Conservation (phyloP, 2,797 vertebrate species). For the Lindbergichthys nudifrons region DNA sequence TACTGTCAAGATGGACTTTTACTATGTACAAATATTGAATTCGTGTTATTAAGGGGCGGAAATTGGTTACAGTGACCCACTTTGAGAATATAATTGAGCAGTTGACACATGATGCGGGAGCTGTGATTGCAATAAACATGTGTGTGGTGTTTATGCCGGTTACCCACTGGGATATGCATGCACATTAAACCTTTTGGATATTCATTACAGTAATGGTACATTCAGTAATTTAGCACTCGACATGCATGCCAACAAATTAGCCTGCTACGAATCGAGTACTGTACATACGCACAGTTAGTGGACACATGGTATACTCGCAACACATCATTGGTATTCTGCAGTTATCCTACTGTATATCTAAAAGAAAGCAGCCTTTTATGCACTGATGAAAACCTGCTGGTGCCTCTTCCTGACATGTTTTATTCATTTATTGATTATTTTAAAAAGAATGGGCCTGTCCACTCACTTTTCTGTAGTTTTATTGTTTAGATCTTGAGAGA, state of each 20-base stretch:
- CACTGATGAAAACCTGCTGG: background rate
- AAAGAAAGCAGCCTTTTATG: background rate
- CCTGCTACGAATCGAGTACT: background rate
- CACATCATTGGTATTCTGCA: background rate
- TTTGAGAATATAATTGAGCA: slow-evolving; percentile 34
- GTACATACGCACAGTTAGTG: background rate
- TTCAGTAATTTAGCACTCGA: slow-evolving; percentile 30
- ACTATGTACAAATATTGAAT: slow-evolving; percentile 50
- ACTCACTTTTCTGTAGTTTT: slow-evolving; percentile 10
- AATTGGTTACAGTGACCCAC: slow-evolving; percentile 27
- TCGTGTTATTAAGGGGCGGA: slow-evolving; percentile 21
- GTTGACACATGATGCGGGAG: slow-evolving; percentile 8
- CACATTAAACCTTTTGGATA: slow-evolving; percentile 27
- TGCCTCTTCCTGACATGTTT: slow-evolving; percentile 13
- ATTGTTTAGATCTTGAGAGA: background rate
- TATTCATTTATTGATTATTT: slow-evolving; percentile 35
- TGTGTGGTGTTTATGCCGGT: slow-evolving; percentile 7
- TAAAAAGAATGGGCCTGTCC: background rate
- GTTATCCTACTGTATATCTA: background rate
- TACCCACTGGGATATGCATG: background rate
- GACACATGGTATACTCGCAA: background rate
- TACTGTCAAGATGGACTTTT: slow-evolving; percentile 21
- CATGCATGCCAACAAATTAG: slow-evolving; percentile 5
- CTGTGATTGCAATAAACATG: slow-evolving; percentile 21
- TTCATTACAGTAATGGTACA: slow-evolving; percentile 26